Base-by-base conservation (phyloP, 23 tunicate genomes). In the Ciona savignyi region DNA sequence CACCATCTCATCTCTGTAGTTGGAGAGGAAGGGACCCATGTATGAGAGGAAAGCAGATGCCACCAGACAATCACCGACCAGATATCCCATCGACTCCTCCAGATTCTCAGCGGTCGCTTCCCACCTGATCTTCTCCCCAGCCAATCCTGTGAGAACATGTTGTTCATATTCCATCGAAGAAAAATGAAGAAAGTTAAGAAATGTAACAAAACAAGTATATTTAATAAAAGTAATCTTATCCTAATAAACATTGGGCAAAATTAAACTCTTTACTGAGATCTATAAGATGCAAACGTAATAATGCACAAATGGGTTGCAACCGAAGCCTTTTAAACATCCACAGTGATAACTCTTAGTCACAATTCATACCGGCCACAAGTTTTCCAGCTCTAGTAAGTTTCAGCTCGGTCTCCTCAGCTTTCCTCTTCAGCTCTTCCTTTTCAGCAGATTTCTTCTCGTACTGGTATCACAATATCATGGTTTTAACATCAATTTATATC, bases 41-140 rank as follows among this genome's bases (percentile, higher is more conserved):
- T 93, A 93, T 19, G 95, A 86, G 30, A 93, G 80, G 74, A 93
- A 93, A n/a, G 98, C 98, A 25, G 98, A 86, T 2, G 98, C 94
- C 26, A 93, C 85, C 65, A 93, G 73, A 70, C 98, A 86, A 82
- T 93, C 98, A 32, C 98, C 98, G 25, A 86, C 85, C 35, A 93
- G 73, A 65, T 84, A 93, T 63, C 84, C 88, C 74, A 93, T 73
- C 3, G 95, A 82, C 64, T 84, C 98, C 51, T 86, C 94, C 27
- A 93, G 73, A n/a, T 74, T 81, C 56, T 86, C 94, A n/a, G 94
- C 98, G n/a, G 98, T 72, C 25, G 98, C 98, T 67, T 86, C 93
- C 98, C 98, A 93, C 25, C 98, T 82, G 4, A 93, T 80, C 64
- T 93, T 93, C 70, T 93, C 98, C n/a, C 98, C 98, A 42, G 94